Evolutionary conservation across 1,140 invertebrate species (phyloP).

Genomic region (Lethrus apterus): DNA sequence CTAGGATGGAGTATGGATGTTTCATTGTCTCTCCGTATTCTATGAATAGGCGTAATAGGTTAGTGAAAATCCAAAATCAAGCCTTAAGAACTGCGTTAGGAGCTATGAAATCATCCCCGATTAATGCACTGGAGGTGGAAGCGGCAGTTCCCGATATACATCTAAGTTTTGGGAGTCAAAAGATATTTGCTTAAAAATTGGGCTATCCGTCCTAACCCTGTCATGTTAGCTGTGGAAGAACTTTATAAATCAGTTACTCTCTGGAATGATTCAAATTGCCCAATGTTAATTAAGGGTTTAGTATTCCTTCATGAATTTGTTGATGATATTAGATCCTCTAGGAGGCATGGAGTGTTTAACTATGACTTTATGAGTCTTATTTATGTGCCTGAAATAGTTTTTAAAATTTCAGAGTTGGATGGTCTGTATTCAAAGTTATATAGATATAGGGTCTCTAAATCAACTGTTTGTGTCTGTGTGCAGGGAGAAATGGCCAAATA

Average conservation of each 20-base stretch:
- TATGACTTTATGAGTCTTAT: too few species aligned
- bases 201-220: background rate
- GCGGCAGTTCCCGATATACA: background rate
- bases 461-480: background rate
- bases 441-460: background rate
- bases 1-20: background rate
- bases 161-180: background rate
- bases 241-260: background rate
- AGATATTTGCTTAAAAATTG: background rate
- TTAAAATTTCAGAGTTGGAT: background rate
- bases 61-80: background rate
- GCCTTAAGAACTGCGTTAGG: background rate
- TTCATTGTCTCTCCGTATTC: background rate
- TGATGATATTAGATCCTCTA: background rate
- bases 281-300: background rate
- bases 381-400: background rate
- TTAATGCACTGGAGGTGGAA: background rate
- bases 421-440: background rate
- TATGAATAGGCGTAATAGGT: too few species aligned
- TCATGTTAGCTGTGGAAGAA: background rate
- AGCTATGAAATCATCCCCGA: background rate
- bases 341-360: too few species aligned
- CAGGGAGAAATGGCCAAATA: background rate
- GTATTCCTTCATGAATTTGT: background rate
- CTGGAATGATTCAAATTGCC: background rate